Conservation (phyloP, 1,140 invertebrate species). For the Heliconius nattereri region DNA sequence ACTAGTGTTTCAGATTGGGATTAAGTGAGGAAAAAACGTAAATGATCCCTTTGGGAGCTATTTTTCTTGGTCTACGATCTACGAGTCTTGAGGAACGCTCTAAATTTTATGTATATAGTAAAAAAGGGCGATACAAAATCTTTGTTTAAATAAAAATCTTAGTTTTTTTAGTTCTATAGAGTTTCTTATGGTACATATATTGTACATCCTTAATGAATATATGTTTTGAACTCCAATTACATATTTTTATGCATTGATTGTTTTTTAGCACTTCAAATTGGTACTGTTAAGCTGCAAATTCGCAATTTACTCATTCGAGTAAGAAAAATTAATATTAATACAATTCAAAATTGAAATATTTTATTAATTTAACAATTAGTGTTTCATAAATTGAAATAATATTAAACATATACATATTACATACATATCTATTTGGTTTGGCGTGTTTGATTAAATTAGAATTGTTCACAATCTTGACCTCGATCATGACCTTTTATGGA, state of each 20-base stretch:
- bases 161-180: too few relatives aligned
- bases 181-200: too few relatives aligned
- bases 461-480: not conserved
- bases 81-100: not conserved
- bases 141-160: not conserved
- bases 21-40: constrained; percentile 2
- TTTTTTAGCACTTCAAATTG: too few relatives aligned
- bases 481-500: constrained; percentile 4
- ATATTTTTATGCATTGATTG: too few relatives aligned
- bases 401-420: not conserved
- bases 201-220: too few relatives aligned
- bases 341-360: too few relatives aligned
- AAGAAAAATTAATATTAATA: too few relatives aligned
- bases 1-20: not conserved
- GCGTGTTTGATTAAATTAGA: constrained; percentile 5
- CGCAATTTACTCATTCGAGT: too few relatives aligned
- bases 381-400: not conserved
- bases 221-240: too few relatives aligned
- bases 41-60: not conserved
- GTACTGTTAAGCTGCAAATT: too few relatives aligned
- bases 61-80: not conserved
- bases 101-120: not conserved
- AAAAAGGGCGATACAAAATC: not conserved
- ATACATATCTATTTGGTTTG: not conserved
- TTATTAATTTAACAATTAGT: not conserved